These are phyloP conservation scores for Toxotes chatareus DNA, from an alignment of 2,113 vertebrate genomes.

Conservation along the genomic window DNA sequence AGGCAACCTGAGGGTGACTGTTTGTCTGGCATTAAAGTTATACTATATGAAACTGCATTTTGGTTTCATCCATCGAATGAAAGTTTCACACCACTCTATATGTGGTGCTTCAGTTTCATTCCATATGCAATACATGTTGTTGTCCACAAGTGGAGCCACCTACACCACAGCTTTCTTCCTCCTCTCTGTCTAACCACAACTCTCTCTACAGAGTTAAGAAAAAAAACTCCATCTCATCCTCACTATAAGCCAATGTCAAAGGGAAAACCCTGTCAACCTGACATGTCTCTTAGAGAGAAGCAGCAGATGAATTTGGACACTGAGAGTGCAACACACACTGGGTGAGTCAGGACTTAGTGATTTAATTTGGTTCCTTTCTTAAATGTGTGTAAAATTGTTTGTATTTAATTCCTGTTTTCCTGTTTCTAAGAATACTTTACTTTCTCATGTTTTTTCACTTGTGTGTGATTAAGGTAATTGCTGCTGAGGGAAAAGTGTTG, in stretches of 20 bases:
- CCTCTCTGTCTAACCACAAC: constrained; percentile 53
- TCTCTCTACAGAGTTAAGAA: not conserved
- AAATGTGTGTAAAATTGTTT: not conserved
- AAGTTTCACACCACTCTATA: not conserved
- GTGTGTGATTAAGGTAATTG: not conserved
- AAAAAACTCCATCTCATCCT: constrained; percentile 43
- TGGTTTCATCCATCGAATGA: constrained; percentile 13
- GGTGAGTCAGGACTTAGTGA: constrained; percentile 65
- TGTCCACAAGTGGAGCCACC: constrained; percentile 7
- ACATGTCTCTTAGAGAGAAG: constrained; percentile 42
- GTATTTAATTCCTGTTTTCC: not conserved
- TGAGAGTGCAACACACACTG: constrained; percentile 59
- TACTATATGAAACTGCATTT: not conserved
- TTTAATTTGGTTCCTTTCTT: not conserved
- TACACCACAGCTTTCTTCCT: constrained; percentile 44
- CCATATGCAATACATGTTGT: not conserved
- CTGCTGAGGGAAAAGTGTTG: not conserved
- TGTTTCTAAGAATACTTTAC: not conserved
- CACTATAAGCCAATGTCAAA: constrained; percentile 22
- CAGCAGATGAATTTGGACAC: constrained; percentile 57
- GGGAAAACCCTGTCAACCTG: constrained; percentile 67
- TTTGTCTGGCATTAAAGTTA: not conserved
- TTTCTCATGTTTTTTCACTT: not conserved
- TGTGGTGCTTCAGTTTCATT: not conserved
- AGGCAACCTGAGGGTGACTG: fast-evolving